Base-by-base conservation (phyloP, 2,797 vertebrate genomes). In the Hoplostethus atlanticus region DNA sequence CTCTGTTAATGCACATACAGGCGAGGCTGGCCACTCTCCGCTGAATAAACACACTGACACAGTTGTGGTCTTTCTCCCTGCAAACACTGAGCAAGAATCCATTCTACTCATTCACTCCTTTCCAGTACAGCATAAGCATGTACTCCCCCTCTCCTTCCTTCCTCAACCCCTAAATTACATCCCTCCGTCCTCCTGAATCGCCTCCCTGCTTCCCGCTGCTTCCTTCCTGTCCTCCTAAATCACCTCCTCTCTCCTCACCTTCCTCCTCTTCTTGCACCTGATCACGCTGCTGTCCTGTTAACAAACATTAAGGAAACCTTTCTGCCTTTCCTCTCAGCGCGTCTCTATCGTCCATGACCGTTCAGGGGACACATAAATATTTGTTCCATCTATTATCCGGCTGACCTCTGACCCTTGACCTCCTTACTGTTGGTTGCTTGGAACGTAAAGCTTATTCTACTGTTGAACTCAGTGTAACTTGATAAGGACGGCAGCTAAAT, bases 41-140 rank as follows among this genome's bases (percentile, higher is more conserved):
- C 68, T 90, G 73, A 86, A 88, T 82, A 85, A 84, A 90, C 84
- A 91, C 90, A 90, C 80, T 86, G 83, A 91, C 88, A 91, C 81
- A 83, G 83, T 86, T 86, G 82, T 85, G 86, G 81, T 64, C 69
- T 86, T 86, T 86, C 82, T 77, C 12, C 6, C 61, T 67, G 70
- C 84, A 71, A 79, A 73, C 82, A 71, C 76, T 60, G 82, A 87
- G 85, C 82, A 86, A 86, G 84, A 84, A 67, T 60, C 84, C 76
- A 73, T 86, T 85, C 80, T 81, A 16, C 76, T 81, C 76, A 84
- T 86, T 90, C 85, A 84, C 62, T 77, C 63, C 60, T 72, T 75
- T 86, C 77, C 85, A 84, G 81, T 78, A 76, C 75, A 71, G 80
- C 61, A 72, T 76, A 77, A 75, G 76, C 85, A 83, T 36, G 48